Evolutionary conservation across 2,797 vertebrate species (phyloP).

Genomic region (Octomys mimax): DNA sequence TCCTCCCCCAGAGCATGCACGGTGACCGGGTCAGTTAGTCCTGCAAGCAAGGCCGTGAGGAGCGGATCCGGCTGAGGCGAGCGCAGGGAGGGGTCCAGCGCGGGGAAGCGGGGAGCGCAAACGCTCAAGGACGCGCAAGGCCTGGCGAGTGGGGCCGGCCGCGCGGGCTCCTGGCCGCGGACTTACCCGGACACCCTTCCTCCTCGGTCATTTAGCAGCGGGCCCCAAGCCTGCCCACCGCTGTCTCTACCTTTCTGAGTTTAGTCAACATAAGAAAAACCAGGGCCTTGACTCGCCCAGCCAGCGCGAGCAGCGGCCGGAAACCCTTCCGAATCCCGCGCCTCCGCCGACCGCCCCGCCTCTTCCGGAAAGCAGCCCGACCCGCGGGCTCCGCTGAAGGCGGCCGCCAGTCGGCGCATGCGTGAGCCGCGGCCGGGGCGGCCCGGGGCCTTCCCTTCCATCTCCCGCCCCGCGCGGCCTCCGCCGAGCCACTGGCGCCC

Average conservation of each 20-base stretch:
- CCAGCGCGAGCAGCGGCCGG: too few species aligned
- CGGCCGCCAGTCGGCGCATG: neutral
- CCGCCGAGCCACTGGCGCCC: neutral
- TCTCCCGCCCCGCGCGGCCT: neutral
- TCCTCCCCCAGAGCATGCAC: too few species aligned
- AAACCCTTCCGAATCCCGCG: constrained; percentile 35
- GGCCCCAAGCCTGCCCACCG: neutral
- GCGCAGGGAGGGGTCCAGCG: too few species aligned
- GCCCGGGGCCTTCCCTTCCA: neutral
- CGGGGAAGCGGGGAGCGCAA: too few species aligned
- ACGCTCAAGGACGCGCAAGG: too few species aligned
- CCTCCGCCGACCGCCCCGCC: neutral
- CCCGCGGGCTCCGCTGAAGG: neutral
- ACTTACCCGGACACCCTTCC: constrained; percentile 74
- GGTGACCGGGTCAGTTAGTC: too few species aligned
- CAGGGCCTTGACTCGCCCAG: neutral
- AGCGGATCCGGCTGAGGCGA: too few species aligned
- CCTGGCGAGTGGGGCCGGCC: too few species aligned
- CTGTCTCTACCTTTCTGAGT: neutral
- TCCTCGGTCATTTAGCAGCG: neutral
- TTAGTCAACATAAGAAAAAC: neutral
- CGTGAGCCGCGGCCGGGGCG: neutral
- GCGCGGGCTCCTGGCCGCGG: neutral
- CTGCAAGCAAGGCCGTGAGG: too few species aligned
- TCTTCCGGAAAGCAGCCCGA: constrained; percentile 64